Conservation (phyloP, 2,888 invertebrate genomes). For the Lasius fuliginosus region DNA sequence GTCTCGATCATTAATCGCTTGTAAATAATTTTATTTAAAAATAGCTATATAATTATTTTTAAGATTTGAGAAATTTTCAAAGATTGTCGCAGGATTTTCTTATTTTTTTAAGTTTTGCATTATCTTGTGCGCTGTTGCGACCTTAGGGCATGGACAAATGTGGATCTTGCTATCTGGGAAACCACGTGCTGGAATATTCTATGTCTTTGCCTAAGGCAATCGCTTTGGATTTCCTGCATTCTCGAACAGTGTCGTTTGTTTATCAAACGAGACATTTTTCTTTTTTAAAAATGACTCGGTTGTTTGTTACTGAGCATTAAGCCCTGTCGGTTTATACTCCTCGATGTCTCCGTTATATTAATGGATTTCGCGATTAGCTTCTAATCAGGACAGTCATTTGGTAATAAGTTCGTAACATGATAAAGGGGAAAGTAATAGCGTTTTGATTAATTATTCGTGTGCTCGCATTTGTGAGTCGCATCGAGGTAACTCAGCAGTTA, state of each 20-base stretch:
- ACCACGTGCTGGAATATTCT: slow-evolving; percentile 44
- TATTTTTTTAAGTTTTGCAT: neutral
- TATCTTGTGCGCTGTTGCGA: neutral
- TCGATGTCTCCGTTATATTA: neutral
- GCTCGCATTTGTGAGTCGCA: neutral
- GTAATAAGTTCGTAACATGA: neutral
- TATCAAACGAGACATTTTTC: slow-evolving; percentile 20
- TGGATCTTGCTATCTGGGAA: slow-evolving; percentile 3
- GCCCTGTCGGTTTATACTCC: neutral
- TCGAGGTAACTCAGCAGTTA: neutral
- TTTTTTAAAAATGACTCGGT: neutral
- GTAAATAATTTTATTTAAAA: neutral
- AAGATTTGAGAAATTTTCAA: neutral
- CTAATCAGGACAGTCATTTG: slow-evolving; percentile 10
- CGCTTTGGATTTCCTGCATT: slow-evolving; percentile 30
- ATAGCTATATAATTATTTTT: neutral
- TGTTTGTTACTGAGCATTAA: neutral
- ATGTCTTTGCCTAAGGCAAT: slow-evolving; percentile 19
- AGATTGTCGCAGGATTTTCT: neutral
- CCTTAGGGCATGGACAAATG: slow-evolving; percentile 22
- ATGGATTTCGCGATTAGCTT: neutral
- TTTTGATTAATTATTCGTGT: slow-evolving; percentile 25
- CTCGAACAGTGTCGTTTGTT: slow-evolving; percentile 45
- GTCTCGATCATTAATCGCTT: neutral
- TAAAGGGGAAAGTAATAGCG: neutral